Percentiles rank a stretch among this genome's conserved stretches.
These are phyloP conservation scores for Ruditapes philippinarum DNA, from an alignment of 1,140 invertebrate genomes.

Conservation along the genomic window DNA sequence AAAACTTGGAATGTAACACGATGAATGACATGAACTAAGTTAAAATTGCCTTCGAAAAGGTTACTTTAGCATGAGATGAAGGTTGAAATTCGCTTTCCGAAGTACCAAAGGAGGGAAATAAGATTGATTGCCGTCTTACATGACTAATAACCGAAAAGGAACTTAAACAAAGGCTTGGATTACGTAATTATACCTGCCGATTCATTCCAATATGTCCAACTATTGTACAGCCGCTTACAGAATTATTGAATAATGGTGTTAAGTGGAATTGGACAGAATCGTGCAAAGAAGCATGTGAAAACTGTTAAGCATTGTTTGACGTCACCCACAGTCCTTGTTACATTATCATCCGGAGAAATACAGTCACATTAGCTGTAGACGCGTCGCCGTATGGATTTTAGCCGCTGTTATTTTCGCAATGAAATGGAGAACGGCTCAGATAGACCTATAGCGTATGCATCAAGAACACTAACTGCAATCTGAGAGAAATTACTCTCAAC, in stretches of 20 bases:
- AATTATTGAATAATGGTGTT: no score
- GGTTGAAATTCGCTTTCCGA: no score
- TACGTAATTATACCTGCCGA: no score
- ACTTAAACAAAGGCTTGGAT: no score
- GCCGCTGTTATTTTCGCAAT: background rate
- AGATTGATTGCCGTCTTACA: no score
- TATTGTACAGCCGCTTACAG: no score
- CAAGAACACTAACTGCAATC: background rate
- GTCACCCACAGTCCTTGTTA: background rate
- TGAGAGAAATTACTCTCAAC: background rate
- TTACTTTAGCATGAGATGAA: constrained; percentile 70
- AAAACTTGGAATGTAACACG: constrained; percentile 54
- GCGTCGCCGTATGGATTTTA: background rate
- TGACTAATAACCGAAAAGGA: no score
- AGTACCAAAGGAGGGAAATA: no score
- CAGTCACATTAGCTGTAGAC: background rate
- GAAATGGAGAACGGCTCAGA: no score
- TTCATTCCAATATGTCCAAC: constrained; percentile 58
- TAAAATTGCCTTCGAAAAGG: constrained; percentile 86
- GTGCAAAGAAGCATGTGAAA: no score
- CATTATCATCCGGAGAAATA: background rate
- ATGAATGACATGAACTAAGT: constrained; percentile 81
- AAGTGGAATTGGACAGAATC: no score
- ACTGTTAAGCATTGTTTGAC: background rate
- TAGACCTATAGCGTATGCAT: no score